A percentile compares a stretch with the other conserved stretches of the same genome.
These are phyloP conservation scores for Hydrozoanthus gracilis DNA, from an alignment of 92 coral and sea anemone genomes.

Conservation along the genomic window DNA sequence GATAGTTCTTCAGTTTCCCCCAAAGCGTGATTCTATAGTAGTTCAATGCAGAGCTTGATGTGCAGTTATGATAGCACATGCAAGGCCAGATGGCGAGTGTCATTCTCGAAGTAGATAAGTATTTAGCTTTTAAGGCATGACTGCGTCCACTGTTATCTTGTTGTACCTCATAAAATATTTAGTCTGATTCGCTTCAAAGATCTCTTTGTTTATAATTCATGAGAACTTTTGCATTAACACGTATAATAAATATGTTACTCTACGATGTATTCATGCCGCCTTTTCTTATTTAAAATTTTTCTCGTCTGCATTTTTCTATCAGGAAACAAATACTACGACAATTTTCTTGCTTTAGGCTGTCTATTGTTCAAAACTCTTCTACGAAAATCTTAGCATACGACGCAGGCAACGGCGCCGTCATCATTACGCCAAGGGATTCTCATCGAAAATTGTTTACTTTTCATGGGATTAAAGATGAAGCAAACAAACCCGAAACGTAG, in stretches of 20 bases:
- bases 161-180: background rate
- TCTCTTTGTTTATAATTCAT: background rate
- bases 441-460: background rate
- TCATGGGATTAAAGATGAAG: conserved; percentile 12
- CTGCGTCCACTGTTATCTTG: background rate
- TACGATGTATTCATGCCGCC: background rate
- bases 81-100: too few species aligned
- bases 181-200: conserved; percentile 9
- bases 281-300: background rate
- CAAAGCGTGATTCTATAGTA: too few species aligned
- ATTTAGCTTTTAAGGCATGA: background rate
- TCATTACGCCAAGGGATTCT: background rate
- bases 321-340: background rate
- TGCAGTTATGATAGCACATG: too few species aligned
- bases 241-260: background rate
- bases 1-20: too few species aligned
- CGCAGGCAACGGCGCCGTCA: background rate
- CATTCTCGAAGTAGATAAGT: background rate
- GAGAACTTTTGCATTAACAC: background rate
- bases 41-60: too few species aligned
- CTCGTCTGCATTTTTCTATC: background rate
- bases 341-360: background rate
- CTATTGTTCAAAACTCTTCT: background rate
- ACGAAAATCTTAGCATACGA: background rate
- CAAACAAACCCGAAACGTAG: background rate